Conservation (phyloP, 2,888 invertebrate species). For the Chrysina gloriosa region DNA sequence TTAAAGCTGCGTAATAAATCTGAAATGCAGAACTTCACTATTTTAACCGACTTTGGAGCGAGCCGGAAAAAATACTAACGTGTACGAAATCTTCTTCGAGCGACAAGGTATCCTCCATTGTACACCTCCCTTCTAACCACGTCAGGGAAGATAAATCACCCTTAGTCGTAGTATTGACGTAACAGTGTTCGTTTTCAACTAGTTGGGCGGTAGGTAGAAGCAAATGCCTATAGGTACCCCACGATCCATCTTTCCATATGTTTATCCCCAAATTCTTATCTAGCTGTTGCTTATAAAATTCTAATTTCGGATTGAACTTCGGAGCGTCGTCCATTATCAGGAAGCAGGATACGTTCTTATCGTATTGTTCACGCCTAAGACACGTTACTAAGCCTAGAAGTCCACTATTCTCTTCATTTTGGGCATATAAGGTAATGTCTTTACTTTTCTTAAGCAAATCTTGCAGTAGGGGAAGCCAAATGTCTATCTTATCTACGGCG, state of each 20-base stretch:
- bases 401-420: slow-evolving; percentile 79
- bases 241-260: slow-evolving; percentile 72
- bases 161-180: slow-evolving; percentile 78
- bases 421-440: slow-evolving; percentile 71
- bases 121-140: slow-evolving; percentile 82
- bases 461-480: slow-evolving; percentile 23
- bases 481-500: background rate
- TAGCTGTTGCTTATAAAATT: slow-evolving; percentile 75
- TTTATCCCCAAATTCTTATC: slow-evolving; percentile 83
- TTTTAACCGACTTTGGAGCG: background rate
- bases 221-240: slow-evolving; percentile 84
- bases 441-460: slow-evolving; percentile 50
- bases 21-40: background rate
- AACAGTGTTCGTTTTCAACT: slow-evolving; percentile 74
- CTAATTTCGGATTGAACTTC: slow-evolving; percentile 71
- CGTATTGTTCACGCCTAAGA: slow-evolving; percentile 77
- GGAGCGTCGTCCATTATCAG: slow-evolving; percentile 73
- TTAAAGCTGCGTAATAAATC: slow-evolving; percentile 82
- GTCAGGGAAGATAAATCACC: slow-evolving; percentile 88
- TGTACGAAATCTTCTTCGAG: slow-evolving; percentile 47
- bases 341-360: slow-evolving; percentile 70
- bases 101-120: slow-evolving; percentile 43
- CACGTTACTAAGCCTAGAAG: slow-evolving; percentile 91
- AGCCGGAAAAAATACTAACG: slow-evolving; percentile 42
- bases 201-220: slow-evolving; percentile 69